These are phyloP conservation scores for Anser cygnoides DNA, from an alignment of 2,113 vertebrate genomes.

Conservation along the genomic window DNA sequence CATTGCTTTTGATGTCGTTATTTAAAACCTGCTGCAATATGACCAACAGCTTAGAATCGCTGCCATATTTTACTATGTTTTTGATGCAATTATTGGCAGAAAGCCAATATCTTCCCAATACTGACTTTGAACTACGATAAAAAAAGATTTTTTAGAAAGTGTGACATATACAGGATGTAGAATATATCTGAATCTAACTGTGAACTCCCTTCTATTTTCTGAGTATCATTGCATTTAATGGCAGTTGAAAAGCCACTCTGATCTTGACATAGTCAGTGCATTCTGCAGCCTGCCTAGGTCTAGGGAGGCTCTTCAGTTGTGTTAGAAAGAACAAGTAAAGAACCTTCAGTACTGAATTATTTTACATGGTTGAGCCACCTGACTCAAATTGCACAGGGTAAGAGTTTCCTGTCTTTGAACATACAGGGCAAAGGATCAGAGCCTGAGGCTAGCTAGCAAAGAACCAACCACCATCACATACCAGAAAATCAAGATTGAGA, in stretches of 20 bases:
- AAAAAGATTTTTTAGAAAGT: neutral
- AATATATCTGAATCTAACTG: neutral
- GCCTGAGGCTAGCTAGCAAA: neutral
- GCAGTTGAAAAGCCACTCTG: neutral
- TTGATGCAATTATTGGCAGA: neutral
- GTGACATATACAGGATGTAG: neutral
- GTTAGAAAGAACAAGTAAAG: neutral
- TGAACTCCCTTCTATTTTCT: neutral
- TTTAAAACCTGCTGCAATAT: neutral
- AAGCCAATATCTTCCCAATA: neutral
- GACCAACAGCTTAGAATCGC: neutral
- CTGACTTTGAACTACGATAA: neutral
- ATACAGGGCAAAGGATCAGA: neutral
- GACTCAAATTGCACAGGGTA: neutral
- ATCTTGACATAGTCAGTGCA: neutral
- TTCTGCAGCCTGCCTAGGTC: neutral
- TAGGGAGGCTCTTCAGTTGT: neutral
- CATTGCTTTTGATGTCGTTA: neutral
- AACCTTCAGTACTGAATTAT: neutral
- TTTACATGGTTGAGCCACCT: neutral
- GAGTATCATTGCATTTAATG: neutral
- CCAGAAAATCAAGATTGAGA: neutral
- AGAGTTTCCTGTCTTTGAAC: neutral
- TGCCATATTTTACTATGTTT: neutral
- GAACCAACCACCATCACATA: neutral